Base-by-base conservation (phyloP, 2,797 vertebrate species). In the Arrhamphus sclerolepis region DNA sequence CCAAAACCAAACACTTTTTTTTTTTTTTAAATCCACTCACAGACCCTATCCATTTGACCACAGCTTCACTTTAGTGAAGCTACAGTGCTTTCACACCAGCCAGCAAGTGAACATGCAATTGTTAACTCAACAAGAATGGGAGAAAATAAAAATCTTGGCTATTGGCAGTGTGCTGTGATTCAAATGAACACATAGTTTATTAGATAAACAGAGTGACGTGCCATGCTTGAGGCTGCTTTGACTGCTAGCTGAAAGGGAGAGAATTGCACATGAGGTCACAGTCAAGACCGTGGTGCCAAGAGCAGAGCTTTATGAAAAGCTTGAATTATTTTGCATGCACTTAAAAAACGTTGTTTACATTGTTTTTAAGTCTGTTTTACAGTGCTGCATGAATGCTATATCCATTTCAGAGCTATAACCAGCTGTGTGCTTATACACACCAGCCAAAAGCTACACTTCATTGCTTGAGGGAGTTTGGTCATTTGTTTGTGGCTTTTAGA, bases 61-160 rank as follows among this genome's bases (percentile, higher is more conserved):
- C 75, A 72, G 73, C 79, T 65, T 48, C 64, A 41, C 74, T 80
- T 75, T n/a, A n/a, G n/a, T n/a, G 77, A 82, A 74, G 81, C 75
- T 39, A 43, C 28, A 49, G 41, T 72, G 74, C 65, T 50, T 77
- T 79, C 63, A 73, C 70, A 75, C 72, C 51, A 69, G 73, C 66
- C 66, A 66, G 66, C 51, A 17, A 61, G 72, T 76, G 69, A 80
- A 82, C 72, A 82, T 57, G 74, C 70, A 72, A 71, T 62, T 80
- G 54, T 79, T 81, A 60, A 64, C 62, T 76, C 46, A 46, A 60
- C 41, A 29, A 69, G 56, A 68, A 7, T 6, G 44, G 26, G 43
- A 31, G 26, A 40, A 40, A 46, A 59, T 26, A 18, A 50, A 46
- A 22, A 46, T 24, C 40, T 46, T 16, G 53, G 16, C 60, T 43